phyloP scores from a whole-genome alignment of 1,140 invertebrate genomes.

The Anastrepha obliqua region DNA sequence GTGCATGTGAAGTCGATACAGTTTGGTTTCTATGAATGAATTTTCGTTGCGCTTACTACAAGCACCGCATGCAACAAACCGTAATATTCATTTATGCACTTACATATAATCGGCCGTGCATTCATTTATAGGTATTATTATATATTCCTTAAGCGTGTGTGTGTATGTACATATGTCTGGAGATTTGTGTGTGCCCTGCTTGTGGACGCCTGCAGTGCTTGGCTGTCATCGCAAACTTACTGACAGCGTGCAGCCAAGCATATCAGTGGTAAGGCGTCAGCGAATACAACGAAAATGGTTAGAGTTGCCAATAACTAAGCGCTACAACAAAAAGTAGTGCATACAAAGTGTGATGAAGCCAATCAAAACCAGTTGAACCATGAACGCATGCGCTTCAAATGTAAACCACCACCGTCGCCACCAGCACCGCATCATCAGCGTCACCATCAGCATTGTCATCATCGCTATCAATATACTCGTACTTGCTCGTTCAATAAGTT shows the following conservation, averaged over 20 bases:
- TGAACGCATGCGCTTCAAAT: constrained; percentile 22
- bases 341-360: constrained; percentile 15
- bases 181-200: neutral
- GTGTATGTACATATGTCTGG: no score
- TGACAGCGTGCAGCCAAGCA: constrained; percentile 32
- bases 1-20: neutral
- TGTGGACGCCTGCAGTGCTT: constrained; percentile 13
- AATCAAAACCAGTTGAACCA: constrained; percentile 51
- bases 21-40: constrained; percentile 35
- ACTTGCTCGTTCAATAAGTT: constrained; percentile 1
- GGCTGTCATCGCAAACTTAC: neutral
- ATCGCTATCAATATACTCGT: constrained; percentile 40
- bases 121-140: no score
- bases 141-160: no score
- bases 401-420: neutral
- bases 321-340: neutral
- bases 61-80: neutral
- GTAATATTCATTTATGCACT: neutral
- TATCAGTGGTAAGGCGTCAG: neutral
- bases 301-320: neutral
- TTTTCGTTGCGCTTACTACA: constrained; percentile 1
- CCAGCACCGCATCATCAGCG: neutral
- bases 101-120: neutral
- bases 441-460: constrained; percentile 3
- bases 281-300: neutral